Percentiles rank a stretch among this genome's conserved stretches.
Evolutionary conservation across 2,888 invertebrate genomes (phyloP).

Genomic region (Liopterus haemorrhoidalis): DNA sequence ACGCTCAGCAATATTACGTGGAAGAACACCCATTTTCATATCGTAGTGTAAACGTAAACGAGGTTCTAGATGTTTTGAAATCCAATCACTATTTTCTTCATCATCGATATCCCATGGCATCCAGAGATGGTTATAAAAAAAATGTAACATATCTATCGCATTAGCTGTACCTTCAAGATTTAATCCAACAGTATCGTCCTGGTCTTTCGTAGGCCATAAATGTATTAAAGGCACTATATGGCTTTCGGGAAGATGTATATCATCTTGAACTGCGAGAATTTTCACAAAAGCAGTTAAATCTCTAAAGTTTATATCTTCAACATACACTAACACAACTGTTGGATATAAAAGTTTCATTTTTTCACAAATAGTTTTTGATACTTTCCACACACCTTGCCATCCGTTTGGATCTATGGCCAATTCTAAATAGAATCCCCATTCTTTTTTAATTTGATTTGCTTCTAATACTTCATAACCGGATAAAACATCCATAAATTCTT

Average conservation of each 20-base stretch:
- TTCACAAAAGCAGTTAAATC: slow-evolving; percentile 54
- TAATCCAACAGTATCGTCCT: slow-evolving; percentile 51
- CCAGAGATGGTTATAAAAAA: slow-evolving; percentile 61
- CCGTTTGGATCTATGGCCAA: slow-evolving; percentile 58
- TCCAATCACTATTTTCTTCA: slow-evolving; percentile 56
- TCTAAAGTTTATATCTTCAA: slow-evolving; percentile 53
- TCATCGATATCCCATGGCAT: slow-evolving; percentile 68
- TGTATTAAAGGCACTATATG: slow-evolving; percentile 57
- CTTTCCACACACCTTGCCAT: slow-evolving; percentile 67
- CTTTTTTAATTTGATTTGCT: slow-evolving; percentile 46
- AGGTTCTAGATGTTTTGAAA: slow-evolving; percentile 49
- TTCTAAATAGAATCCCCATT: slow-evolving; percentile 55
- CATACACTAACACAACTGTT: slow-evolving; percentile 55
- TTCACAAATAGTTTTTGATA: slow-evolving; percentile 58
- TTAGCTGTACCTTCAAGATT: slow-evolving; percentile 57
- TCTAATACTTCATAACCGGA: slow-evolving; percentile 43
- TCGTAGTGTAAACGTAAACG: slow-evolving; percentile 55
- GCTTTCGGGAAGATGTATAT: slow-evolving; percentile 46
- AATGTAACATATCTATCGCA: slow-evolving; percentile 59
- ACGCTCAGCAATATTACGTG: slow-evolving; percentile 48
- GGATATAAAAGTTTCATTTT: slow-evolving; percentile 60
- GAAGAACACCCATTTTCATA: slow-evolving; percentile 50
- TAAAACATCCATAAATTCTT: slow-evolving; percentile 51
- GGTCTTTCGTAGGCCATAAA: slow-evolving; percentile 60
- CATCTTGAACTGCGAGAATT: slow-evolving; percentile 46